Conservation (phyloP, 2,113 vertebrate genomes). For the Martes martes region DNA sequence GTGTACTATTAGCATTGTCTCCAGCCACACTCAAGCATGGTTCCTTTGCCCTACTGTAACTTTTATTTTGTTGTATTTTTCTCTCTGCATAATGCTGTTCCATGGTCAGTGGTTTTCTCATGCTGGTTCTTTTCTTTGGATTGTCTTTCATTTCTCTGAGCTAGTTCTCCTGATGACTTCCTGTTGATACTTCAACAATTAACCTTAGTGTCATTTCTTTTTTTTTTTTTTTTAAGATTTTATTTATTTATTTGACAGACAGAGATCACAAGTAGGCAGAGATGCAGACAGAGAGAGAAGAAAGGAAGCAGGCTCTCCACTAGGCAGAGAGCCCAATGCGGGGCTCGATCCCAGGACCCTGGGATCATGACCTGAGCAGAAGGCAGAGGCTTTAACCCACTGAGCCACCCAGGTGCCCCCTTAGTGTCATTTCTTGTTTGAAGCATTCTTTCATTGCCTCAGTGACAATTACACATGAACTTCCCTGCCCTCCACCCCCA, state of each 20-base stretch:
- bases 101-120: neutral
- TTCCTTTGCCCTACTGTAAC: neutral
- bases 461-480: neutral
- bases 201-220: neutral
- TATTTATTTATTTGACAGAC: no score
- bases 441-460: neutral
- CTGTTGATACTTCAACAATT: neutral
- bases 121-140: neutral
- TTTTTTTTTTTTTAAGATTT: no score
- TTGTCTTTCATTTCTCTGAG: neutral
- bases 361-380: no score
- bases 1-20: neutral
- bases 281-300: no score
- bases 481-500: neutral
- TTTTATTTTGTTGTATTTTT: neutral
- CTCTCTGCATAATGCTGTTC: neutral
- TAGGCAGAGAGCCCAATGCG: no score
- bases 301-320: no score
- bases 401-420: no score
- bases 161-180: neutral
- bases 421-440: neutral
- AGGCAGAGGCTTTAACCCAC: no score
- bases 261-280: no score
- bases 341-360: no score
- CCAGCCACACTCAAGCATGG: neutral